A percentile compares a stretch with the other conserved stretches of the same genome.
Conservation (phyloP, 92 coral and sea anemone species). For the Ricordea florida region DNA sequence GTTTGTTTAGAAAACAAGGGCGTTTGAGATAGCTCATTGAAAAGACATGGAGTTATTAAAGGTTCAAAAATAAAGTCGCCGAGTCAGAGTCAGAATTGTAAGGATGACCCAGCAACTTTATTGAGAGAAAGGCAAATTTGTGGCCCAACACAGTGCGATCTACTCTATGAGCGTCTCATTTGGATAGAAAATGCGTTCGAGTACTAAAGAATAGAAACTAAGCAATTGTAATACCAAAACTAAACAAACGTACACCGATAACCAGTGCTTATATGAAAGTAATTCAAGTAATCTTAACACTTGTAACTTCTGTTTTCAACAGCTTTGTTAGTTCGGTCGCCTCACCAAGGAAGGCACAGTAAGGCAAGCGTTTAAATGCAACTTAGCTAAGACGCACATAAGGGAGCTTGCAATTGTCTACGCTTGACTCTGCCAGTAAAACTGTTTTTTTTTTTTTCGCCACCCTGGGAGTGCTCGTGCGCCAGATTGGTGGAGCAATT, state of each 20-base stretch:
- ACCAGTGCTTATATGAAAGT: too few species aligned
- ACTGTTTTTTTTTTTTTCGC: neutral
- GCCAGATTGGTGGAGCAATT: too few species aligned
- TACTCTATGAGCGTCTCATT: neutral
- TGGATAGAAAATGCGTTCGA: neutral
- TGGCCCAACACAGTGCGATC: neutral
- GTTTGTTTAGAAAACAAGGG: conserved; percentile 55
- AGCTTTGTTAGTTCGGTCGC: too few species aligned
- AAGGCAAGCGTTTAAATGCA: too few species aligned
- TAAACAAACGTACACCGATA: neutral
- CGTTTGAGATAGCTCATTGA: conserved; percentile 50
- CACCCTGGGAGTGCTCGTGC: neutral
- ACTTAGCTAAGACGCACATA: too few species aligned
- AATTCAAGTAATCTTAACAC: too few species aligned
- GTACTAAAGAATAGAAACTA: neutral
- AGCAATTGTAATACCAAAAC: neutral
- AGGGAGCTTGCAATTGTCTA: too few species aligned
- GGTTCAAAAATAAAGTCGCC: conserved; percentile 31
- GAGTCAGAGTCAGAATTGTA: neutral
- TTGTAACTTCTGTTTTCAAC: too few species aligned
- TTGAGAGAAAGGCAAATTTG: conserved; percentile 5
- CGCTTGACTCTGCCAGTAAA: too few species aligned
- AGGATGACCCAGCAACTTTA: neutral
- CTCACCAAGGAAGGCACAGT: too few species aligned
- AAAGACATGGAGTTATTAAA: conserved; percentile 26